Evolutionary conservation across 2,113 vertebrate species (phyloP).

Genomic region (Cheilinus undulatus): DNA sequence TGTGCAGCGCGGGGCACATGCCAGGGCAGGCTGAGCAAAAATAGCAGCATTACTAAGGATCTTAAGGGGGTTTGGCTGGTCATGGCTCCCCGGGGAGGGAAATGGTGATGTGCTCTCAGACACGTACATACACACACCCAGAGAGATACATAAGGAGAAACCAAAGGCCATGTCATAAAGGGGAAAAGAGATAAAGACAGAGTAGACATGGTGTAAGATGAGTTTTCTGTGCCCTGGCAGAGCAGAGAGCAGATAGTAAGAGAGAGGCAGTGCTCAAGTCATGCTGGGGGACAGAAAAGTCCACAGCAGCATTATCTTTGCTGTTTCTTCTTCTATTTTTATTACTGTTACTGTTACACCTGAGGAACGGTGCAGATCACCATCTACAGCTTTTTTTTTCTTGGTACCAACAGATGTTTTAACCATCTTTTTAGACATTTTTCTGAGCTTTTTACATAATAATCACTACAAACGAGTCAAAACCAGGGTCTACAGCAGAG

Average conservation of each 20-base stretch:
- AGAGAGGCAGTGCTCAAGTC: not conserved
- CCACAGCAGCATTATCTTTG: not conserved
- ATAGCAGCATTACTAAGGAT: constrained; percentile 56
- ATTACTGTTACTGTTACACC: not conserved
- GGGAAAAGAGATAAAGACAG: not conserved
- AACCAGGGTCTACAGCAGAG: not conserved
- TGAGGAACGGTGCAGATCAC: not conserved
- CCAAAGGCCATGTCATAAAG: constrained; percentile 2
- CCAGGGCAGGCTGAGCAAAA: constrained; percentile 50
- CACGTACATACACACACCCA: not conserved
- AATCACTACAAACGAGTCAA: no score
- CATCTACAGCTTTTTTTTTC: not conserved
- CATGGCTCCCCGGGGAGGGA: constrained; percentile 36
- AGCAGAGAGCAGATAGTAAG: not conserved
- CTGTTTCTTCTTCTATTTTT: constrained; percentile 4
- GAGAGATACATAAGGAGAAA: not conserved
- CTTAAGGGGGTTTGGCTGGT: constrained; percentile 46
- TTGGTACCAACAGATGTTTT: not conserved
- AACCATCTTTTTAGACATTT: no score
- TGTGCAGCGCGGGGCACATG: constrained; percentile 36
- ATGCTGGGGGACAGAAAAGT: not conserved
- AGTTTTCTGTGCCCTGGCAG: constrained; percentile 3
- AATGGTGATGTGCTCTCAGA: constrained; percentile 20
- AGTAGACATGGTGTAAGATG: constrained; percentile 5
- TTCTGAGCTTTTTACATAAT: no score